Percentiles rank a stretch among this genome's conserved stretches.
Conservation (phyloP, 2,888 invertebrate species). For the Synergus umbraculus region DNA sequence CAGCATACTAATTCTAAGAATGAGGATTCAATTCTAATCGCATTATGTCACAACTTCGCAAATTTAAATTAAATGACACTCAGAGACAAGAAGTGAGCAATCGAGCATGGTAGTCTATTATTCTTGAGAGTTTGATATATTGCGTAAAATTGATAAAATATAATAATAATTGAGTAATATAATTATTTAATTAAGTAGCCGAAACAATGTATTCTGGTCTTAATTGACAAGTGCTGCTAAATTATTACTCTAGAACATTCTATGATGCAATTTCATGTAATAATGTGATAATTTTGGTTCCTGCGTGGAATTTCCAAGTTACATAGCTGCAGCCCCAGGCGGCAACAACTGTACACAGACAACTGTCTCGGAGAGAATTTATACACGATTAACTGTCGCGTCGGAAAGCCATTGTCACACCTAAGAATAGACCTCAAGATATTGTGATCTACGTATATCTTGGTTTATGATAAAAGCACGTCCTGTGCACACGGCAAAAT, state of each 20-base stretch:
- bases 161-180: not conserved
- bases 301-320: slow-evolving; percentile 30
- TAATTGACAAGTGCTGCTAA: slow-evolving; percentile 29
- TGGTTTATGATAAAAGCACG: not conserved
- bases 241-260: slow-evolving; percentile 11
- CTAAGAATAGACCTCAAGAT: not conserved
- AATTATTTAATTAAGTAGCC: not conserved
- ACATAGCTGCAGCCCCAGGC: not conserved
- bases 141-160: not conserved
- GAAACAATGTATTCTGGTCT: not conserved
- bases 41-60: not conserved
- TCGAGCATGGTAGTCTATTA: too few relatives aligned
- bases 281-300: slow-evolving; percentile 39
- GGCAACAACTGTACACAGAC: slow-evolving; percentile 9
- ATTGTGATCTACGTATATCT: not conserved
- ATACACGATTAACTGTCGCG: slow-evolving; percentile 33
- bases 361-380: slow-evolving; percentile 33
- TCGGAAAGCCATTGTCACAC: not conserved
- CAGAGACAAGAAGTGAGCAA: not conserved
- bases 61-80: not conserved
- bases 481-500: not conserved
- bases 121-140: not conserved
- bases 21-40: not conserved
- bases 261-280: slow-evolving; percentile 25
- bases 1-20: not conserved